Evolutionary conservation across 2,888 invertebrate species (phyloP), one percentile per base, ranked within the genome.

Genomic region (Carabus problematicus): DNA sequence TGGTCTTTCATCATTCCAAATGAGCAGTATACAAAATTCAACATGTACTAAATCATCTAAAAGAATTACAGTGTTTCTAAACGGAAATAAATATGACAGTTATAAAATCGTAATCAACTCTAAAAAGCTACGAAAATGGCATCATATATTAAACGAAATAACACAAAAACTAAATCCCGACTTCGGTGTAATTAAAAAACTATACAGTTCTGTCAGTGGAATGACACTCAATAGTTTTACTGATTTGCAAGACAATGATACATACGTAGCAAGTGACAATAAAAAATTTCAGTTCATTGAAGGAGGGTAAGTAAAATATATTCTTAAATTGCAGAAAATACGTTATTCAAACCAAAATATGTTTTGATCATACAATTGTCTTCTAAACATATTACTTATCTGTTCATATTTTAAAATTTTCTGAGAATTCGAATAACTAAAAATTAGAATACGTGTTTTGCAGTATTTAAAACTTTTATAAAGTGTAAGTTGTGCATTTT

Each of bases 191-290:
- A 70, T 73, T 40, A 68, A 69, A 9, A 71, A 72, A 29, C 41
- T 73, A 11, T 58, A 63, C 18, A 71, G 67, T 8, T 55, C 62
- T 12, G 71, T 72, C 41, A 73, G 73, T 40, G 71, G 60, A n/a
- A 19, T 59, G 11, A 66, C 71, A 8, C 42, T 73, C 1, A 69
- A 70, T 19, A 67, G 67, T 16, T 71, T 73, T 60, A 61, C 58
- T 8, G 71, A 73, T 19, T 64, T 73, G 43, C 60, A 66, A 43
- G 45, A 70, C 47, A 70, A 71, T 68, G 70, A 49, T 12, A 72
- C 66, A 40, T 73, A 73, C 63, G 73, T 73, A 39, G 73, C 73
- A 41, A 72, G 69, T 12, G 55, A 61, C 4, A 43, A 66, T 54
- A 72, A 71, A 58, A 60, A 69, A 9, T 71, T 72, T 29, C 59